These are phyloP conservation scores for Hydraecia micacea DNA, from an alignment of 2,888 invertebrate genomes.

Conservation along the genomic window DNA sequence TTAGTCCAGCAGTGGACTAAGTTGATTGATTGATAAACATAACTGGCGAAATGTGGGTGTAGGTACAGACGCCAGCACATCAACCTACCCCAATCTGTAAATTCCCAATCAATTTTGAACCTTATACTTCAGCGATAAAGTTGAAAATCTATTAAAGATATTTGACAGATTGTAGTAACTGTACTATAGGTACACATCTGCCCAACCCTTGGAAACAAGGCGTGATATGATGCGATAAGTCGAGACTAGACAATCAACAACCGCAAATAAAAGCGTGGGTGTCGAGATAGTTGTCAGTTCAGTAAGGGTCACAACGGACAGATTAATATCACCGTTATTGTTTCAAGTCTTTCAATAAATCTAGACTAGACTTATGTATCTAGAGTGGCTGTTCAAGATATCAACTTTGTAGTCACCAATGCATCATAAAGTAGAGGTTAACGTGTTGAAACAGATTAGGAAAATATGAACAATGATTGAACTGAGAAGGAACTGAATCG, in stretches of 20 bases:
- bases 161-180: no score
- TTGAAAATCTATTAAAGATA: no score
- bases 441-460: neutral
- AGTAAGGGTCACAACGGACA: slow-evolving; percentile 42
- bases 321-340: slow-evolving; percentile 39
- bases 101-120: no score
- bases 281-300: slow-evolving; percentile 33
- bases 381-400: slow-evolving; percentile 13
- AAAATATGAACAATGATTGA: neutral
- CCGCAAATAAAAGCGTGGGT: slow-evolving; percentile 44
- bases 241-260: slow-evolving; percentile 1
- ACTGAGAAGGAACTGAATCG: no score
- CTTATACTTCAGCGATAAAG: no score
- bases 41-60: neutral
- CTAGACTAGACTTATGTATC: slow-evolving; percentile 4
- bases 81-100: no score
- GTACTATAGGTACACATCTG: neutral
- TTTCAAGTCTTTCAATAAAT: slow-evolving; percentile 30
- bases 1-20: no score
- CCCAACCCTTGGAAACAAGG: neutral
- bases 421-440: neutral
- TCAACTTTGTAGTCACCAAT: neutral
- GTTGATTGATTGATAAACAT: neutral
- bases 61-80: neutral
- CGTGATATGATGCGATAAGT: neutral